Evolutionary conservation across 2,888 invertebrate species (phyloP).

Genomic region (Zaprionus obscuricornis): DNA sequence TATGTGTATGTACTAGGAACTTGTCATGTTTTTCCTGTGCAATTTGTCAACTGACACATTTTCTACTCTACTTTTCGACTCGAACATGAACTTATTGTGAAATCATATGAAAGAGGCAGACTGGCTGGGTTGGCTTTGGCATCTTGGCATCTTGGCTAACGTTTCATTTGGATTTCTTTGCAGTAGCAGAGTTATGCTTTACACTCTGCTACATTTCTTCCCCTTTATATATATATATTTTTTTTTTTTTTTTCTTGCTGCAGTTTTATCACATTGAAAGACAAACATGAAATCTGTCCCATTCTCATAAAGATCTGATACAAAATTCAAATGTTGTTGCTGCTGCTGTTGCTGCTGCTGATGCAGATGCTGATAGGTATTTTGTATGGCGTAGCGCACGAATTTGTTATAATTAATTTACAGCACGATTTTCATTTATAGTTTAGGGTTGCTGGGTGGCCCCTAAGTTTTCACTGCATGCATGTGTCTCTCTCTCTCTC

Average conservation of each 20-base stretch:
- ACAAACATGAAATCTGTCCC: slow-evolving; percentile 5
- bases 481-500: too few species aligned
- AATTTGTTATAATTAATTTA: slow-evolving; percentile 80
- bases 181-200: too few species aligned
- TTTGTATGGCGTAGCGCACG: slow-evolving; percentile 36
- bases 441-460: slow-evolving; percentile 26
- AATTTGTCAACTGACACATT: slow-evolving; percentile 80
- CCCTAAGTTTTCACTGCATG: not conserved
- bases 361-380: slow-evolving; percentile 36
- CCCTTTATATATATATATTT: too few species aligned
- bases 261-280: slow-evolving; percentile 26
- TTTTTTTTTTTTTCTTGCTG: too few species aligned
- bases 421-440: slow-evolving; percentile 64
- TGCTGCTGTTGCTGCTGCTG: too few species aligned
- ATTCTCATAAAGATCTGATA: slow-evolving; percentile 18
- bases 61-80: slow-evolving; percentile 36
- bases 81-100: slow-evolving; percentile 58
- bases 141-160: too few species aligned
- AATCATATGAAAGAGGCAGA: slow-evolving; percentile 32
- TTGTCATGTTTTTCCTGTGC: slow-evolving; percentile 82
- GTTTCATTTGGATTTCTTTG: too few species aligned
- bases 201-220: too few species aligned
- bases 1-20: slow-evolving; percentile 27
- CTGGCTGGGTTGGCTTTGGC: too few species aligned
- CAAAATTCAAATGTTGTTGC: too few species aligned